phyloP scores from a whole-genome alignment of 2,888 invertebrate species.

The Aproaerema taeniolella region DNA sequence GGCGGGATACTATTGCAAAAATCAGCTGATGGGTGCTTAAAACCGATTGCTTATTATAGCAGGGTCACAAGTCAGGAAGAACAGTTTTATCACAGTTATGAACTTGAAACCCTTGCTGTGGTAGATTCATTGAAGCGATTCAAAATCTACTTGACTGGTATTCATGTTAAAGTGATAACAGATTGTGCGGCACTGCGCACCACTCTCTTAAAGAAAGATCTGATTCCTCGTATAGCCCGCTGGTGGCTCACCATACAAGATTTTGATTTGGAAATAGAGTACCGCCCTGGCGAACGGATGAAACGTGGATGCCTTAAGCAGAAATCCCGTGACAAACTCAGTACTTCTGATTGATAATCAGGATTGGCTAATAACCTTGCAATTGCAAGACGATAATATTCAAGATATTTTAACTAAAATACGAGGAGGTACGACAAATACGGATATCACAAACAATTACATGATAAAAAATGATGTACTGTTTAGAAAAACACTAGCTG shows the following conservation, averaged over 20 bases:
- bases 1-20: slow-evolving; percentile 14
- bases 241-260: slow-evolving; percentile 10
- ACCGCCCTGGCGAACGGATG: slow-evolving; percentile 5
- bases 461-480: neutral
- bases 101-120: slow-evolving; percentile 14
- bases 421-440: neutral
- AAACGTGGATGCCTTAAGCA: slow-evolving; percentile 3
- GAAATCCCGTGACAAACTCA: slow-evolving; percentile 11
- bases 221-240: slow-evolving; percentile 8
- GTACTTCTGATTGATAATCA: neutral
- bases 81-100: slow-evolving; percentile 14
- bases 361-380: slow-evolving; percentile 21
- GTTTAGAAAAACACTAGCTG: slow-evolving; percentile 8
- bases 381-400: slow-evolving; percentile 11
- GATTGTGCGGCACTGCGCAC: slow-evolving; percentile 5
- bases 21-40: slow-evolving; percentile 6
- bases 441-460: slow-evolving; percentile 8
- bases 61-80: slow-evolving; percentile 13
- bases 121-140: slow-evolving; percentile 15
- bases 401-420: slow-evolving; percentile 1
- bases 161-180: slow-evolving; percentile 5
- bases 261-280: slow-evolving; percentile 8
- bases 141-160: slow-evolving; percentile 1
- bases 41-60: slow-evolving; percentile 14
- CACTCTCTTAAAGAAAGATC: slow-evolving; percentile 3